Percentiles rank a stretch among this genome's conserved stretches.
Evolutionary conservation across 2,113 vertebrate genomes (phyloP).

Genomic region (Peromyscus polionotus): DNA sequence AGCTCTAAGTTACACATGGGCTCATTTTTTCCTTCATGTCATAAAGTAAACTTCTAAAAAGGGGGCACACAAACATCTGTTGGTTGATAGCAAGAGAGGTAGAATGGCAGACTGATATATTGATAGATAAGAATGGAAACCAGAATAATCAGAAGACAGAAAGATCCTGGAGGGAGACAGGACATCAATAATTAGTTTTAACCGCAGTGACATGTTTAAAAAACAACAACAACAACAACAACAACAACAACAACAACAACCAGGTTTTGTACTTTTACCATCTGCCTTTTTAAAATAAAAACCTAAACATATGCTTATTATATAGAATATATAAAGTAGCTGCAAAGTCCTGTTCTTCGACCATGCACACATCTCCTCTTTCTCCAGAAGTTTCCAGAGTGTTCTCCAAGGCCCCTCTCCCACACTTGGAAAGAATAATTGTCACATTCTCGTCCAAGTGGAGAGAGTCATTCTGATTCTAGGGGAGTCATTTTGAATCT

Average conservation of each 20-base stretch:
- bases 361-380: not conserved
- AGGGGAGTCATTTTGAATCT: not conserved
- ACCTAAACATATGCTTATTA: not conserved
- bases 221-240: not conserved
- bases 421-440: not conserved
- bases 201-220: not conserved
- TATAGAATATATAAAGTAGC: not conserved
- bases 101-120: too few relatives aligned
- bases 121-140: not conserved
- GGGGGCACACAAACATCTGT: not conserved
- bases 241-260: not conserved
- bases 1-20: not conserved
- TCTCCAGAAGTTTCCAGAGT: not conserved
- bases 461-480: not conserved
- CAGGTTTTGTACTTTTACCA: not conserved
- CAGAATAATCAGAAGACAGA: not conserved
- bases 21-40: not conserved
- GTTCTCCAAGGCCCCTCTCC: not conserved
- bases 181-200: conserved; percentile 24
- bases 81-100: not conserved
- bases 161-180: not conserved
- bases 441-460: not conserved
- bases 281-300: not conserved
- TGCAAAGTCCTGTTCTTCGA: not conserved
- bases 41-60: not conserved